Evolutionary conservation across 2,797 vertebrate genomes (phyloP), one percentile per base, ranked within the genome.

Genomic region (Cetoscarus ocellatus): DNA sequence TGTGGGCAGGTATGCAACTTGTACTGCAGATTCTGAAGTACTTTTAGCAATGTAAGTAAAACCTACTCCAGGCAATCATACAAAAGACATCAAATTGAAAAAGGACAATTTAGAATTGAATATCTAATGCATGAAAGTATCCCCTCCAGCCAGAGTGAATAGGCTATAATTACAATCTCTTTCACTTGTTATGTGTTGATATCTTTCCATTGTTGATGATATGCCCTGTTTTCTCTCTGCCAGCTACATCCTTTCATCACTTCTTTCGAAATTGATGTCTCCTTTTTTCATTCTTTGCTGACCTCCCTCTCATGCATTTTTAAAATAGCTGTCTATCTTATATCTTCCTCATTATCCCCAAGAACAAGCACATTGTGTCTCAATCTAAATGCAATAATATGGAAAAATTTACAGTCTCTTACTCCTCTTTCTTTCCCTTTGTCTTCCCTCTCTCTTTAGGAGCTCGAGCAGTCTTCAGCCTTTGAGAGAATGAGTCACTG

Each of bases 401-500:
- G 49, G 68, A 77, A 81, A 83, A 63, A 75, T 82, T 84, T 86
- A 81, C 76, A 70, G 57, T 80, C 53, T 80, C 73, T 83, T 57
- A 79, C 65, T 73, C 67, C 52, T 83, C 42, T 57, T 69, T 79
- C 45, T 79, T 40, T 79, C 40, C 77, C 49, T 79, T 73, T 90
- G 61, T 86, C 55, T 82, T 66, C 79, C 52, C 62, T 54, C 71
- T 83, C 52, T 89, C 75, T 89, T 75, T 77, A 93, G 92, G 86
- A 88, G 61, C 68, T 80, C 67, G 14, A 14, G n/a, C 80, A 50
- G 70, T 83, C 85, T 76, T 80, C 80, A 65, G 38, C 79, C 67
- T 80, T 27, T 69, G 82, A 89, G 72, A 78, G 76, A 75, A 81
- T 91, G 87, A 91, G 53, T 77, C 87, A 83, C 75, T 64, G 77